phyloP scores from a whole-genome alignment of 2,797 vertebrate species.

The Enteromius trimaculatus region DNA sequence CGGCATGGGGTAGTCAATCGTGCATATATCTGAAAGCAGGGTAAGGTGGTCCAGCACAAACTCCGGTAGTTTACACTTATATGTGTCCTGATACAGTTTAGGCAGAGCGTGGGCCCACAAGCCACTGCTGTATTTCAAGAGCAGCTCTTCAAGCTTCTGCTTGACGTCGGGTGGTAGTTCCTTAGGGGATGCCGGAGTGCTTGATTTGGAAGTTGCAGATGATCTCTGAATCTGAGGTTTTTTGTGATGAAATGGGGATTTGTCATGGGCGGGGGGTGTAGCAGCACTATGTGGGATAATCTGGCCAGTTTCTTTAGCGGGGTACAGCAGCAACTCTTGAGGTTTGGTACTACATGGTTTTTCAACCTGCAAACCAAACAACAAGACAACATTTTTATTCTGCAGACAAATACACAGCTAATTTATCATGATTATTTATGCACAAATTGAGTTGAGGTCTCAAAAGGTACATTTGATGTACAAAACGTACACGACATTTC shows the following conservation, averaged over 20 bases:
- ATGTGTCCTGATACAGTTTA: slow-evolving; percentile 90
- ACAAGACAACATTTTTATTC: slow-evolving; percentile 12
- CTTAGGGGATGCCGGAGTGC: slow-evolving; percentile 63
- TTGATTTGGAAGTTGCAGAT: slow-evolving; percentile 63
- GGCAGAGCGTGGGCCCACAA: slow-evolving; percentile 94
- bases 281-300: slow-evolving; percentile 46
- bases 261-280: slow-evolving; percentile 55
- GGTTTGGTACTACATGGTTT: slow-evolving; percentile 81
- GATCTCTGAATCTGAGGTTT: slow-evolving; percentile 55
- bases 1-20: slow-evolving; percentile 86
- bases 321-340: slow-evolving; percentile 86
- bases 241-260: slow-evolving; percentile 50
- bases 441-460: not conserved
- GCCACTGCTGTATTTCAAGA: slow-evolving; percentile 89
- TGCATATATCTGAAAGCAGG: slow-evolving; percentile 87
- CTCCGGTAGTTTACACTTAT: slow-evolving; percentile 86
- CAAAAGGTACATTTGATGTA: not conserved
- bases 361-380: slow-evolving; percentile 70
- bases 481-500: not conserved
- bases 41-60: slow-evolving; percentile 85
- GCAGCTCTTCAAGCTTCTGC: slow-evolving; percentile 84
- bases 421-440: not conserved
- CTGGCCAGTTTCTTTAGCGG: slow-evolving; percentile 74
- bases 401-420: not conserved
- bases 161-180: slow-evolving; percentile 78